A percentile compares a stretch with the other conserved stretches of the same genome.
phyloP scores from a whole-genome alignment of 92 coral and sea anemone genomes.

The Pocillopora meandrina region DNA sequence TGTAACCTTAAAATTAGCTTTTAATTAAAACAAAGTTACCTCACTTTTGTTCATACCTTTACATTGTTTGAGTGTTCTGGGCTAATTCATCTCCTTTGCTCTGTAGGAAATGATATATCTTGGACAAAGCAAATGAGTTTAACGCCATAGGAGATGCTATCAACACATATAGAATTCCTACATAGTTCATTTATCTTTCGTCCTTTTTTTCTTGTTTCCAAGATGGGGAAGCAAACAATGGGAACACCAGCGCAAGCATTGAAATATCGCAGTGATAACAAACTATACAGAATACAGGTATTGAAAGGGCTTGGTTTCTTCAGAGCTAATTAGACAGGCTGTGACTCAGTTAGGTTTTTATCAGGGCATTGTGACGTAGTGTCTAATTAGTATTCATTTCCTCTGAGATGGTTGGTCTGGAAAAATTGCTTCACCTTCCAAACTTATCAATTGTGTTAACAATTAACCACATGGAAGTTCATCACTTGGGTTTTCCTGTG shows the following conservation, averaged over 20 bases:
- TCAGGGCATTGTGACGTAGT: not conserved
- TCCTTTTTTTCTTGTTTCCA: not conserved
- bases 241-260: constrained; percentile 93
- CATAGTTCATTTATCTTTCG: not conserved
- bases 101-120: no score
- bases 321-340: not conserved
- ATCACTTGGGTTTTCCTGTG: no score
- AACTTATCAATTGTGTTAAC: no score
- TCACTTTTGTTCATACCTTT: no score
- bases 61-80: no score
- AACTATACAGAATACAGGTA: constrained; percentile 95
- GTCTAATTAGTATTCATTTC: not conserved
- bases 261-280: constrained; percentile 90
- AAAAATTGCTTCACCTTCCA: no score
- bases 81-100: no score
- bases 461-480: no score
- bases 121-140: no score
- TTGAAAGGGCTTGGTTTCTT: not conserved
- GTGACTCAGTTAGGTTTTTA: not conserved
- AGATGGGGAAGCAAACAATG: constrained; percentile 99
- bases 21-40: no score
- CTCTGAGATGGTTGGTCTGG: not conserved
- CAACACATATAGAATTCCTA: not conserved
- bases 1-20: no score
- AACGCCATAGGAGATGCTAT: no score